Base-by-base conservation (phyloP, 2,888 invertebrate species). In the Nowickia ferox region DNA sequence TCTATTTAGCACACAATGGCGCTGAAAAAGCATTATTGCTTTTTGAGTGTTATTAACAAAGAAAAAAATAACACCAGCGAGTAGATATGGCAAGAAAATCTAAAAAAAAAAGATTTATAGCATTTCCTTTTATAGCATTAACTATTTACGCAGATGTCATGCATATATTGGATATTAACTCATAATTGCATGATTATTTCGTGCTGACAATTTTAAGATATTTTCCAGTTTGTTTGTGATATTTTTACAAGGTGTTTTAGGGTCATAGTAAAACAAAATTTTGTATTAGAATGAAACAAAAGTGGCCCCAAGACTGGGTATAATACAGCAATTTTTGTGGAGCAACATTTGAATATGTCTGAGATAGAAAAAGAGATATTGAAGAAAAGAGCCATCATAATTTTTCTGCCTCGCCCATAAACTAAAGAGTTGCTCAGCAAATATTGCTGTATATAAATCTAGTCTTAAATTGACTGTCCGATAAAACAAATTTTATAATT, bases 1-100 rank as follows among this genome's bases (percentile, higher is more conserved):
- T 91, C 92, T 91, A 91, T 91, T 91, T 91, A 91, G 90, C 91
- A 91, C 91, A 91, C 91, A 91, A 91, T 92, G 91, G 91, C 89
- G 89, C 89, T 89, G 90, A 89, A 90, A 89, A 89, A 88, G 89
- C 88, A 90, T 90, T 91, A 90, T 90, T 91, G 91, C 88, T 90
- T 90, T 91, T 91, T 91, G 90, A 91, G 91, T 91, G 92, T 88
- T 90, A 77, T 83, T 72, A 66, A 66, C 42, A 46, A 57, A 40
- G 30, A 57, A n/a, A 44, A 30, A 59, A 2, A 11, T 38, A 68
- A 51, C n/a, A 66, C 10, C 11, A 10, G 38, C 38, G 11, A 13
- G 46, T 46, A 30, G 6, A 30, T 30, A 55, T 44, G 11, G 42
- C n/a, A 71, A 63, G 15, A 44, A 53, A 57, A 30, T 66, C 3